Evolutionary conservation across 2,113 vertebrate genomes (phyloP), one percentile per base, ranked within the genome.

Genomic region (Carlito syrichta): DNA sequence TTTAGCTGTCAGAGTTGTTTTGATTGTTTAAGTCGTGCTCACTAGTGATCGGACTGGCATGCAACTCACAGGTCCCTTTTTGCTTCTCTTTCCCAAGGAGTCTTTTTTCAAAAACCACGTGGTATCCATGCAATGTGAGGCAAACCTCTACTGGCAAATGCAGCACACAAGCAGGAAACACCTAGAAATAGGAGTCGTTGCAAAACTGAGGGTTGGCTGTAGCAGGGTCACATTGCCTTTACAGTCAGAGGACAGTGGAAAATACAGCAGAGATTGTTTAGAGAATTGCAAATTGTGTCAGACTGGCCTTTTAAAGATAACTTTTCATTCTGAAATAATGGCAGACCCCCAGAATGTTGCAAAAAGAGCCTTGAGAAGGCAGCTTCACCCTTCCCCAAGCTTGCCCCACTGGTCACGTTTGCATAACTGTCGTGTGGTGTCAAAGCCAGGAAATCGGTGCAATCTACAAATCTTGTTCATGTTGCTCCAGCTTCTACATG

Each of bases 401-500:
- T 78, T 81, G 13, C 35, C 11, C 11, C 16, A 23, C 8, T 94
- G 54, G 58, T 84, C 52, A 48, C 76, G 32, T 66, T 96, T 96
- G 30, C 54, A 54, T 95, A 94, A 94, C 11, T 89, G 1, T 52
- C 60, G 22, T 90, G 82, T 77, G 43, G n/a, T 71, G 45, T 68
- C 83, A 79, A 96, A 83, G 84, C 5, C 63, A 76, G 63, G 45
- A 95, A 92, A 89, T 48, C 74, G n/a, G 30, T 90, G 78, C 23
- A 87, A 14, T 83, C 43, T 87, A 11, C 4, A 73, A 73, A 30
- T 9, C 32, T 86, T 48, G 40, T 50, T 95, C 83, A 63, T 1
- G 54, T 86, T 94, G 91, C 40, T 86, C 45, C 22, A 68, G 35
- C 45, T 76, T 91, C 87, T 54, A 48, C n/a, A 50, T 84, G 17